Base-by-base conservation (phyloP, 2,113 vertebrate genomes). In the Zapus hudsonius region DNA sequence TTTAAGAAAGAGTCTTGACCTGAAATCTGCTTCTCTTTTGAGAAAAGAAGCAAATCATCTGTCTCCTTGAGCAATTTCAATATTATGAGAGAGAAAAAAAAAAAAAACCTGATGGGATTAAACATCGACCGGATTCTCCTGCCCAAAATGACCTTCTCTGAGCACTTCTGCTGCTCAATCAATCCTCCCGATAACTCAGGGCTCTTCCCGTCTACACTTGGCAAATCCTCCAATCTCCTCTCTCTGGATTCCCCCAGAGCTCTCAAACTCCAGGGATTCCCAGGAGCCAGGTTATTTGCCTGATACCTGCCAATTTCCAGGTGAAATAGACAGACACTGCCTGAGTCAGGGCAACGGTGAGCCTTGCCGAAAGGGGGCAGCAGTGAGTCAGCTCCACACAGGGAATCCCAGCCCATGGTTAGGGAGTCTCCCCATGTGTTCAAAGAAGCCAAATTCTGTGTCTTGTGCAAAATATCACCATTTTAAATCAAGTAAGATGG, bases 41-140 rank as follows among this genome's bases (percentile, higher is more conserved):
- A 80, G 80, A 44, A 80, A 87, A 85, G 57, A 83, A 74, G 63
- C 67, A 91, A 86, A 67, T 67, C 52, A 66, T 61, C 52, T 87
- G 22, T n/a, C 81, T 93, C 61, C 22, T 91, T 87, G 66, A 66
- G 44, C 27, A 72, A 52, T 70, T 87, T 86, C 83, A 96, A 80
- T 47, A 90, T n/a, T 78, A 84, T 82, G 66, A 92, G 69, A 89
- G 70, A 93, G 38, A 80, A 85, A 90, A 94, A 67, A 47, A 47
- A 47, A 52, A 80, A 89, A 90, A 94, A 67, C 13, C 59, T 42
- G 22, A 38, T 86, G 69, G 38, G 52, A 90, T 83, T 92, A 69
- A 75, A 66, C 70, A 88, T 74, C 85, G 59, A 87, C 84, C 36
- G 23, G 69, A 36, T 40, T 42, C 38, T 83, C 52, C 81, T 85